Evolutionary conservation across 2,113 vertebrate species (phyloP).

Genomic region (Apeltes quadracus): DNA sequence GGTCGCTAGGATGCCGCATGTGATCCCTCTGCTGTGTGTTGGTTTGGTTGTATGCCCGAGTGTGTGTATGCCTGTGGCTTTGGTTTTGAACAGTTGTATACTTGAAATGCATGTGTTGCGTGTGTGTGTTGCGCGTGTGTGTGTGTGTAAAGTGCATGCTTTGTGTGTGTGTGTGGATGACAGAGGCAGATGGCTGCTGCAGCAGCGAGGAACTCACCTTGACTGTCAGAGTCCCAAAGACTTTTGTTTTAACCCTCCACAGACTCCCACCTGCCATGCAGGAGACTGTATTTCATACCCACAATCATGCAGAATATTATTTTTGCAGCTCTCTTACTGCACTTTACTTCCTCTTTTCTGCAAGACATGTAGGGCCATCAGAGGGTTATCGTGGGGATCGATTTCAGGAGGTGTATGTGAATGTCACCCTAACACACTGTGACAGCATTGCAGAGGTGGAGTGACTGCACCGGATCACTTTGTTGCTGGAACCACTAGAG

Average conservation of each 20-base stretch:
- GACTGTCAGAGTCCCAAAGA: slow-evolving; percentile 38
- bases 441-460: slow-evolving; percentile 61
- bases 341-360: neutral
- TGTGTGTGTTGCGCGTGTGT: slow-evolving; percentile 15
- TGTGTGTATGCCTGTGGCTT: neutral
- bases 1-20: slow-evolving; percentile 51
- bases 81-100: slow-evolving; percentile 8
- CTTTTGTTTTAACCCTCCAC: slow-evolving; percentile 7
- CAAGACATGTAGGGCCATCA: neutral
- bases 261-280: neutral
- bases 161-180: slow-evolving; percentile 4
- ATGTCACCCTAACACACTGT: slow-evolving; percentile 42
- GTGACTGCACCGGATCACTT: neutral
- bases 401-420: slow-evolving; percentile 19
- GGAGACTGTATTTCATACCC: neutral
- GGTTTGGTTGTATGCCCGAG: neutral
- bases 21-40: slow-evolving; percentile 47
- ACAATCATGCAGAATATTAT: neutral
- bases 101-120: neutral
- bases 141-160: slow-evolving; percentile 3
- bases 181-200: slow-evolving; percentile 54
- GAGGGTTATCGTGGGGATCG: neutral
- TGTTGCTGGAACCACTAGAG: slow-evolving; percentile 59
- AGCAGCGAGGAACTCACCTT: slow-evolving; percentile 63
- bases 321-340: neutral